Conservation (phyloP, 1,140 invertebrate species). For the Caligus rogercresseyi region DNA sequence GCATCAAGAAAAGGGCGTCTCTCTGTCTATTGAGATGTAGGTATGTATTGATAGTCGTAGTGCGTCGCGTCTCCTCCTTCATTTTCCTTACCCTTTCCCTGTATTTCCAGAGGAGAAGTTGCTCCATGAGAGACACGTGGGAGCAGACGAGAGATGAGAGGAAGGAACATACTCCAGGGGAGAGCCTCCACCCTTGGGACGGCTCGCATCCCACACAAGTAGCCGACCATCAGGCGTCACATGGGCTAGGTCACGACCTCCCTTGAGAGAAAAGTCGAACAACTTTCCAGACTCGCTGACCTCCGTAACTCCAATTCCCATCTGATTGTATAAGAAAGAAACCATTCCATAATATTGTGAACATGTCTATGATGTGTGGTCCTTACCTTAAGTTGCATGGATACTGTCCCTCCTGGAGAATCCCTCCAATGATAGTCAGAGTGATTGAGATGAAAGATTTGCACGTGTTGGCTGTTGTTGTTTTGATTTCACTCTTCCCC, state of each 20-base stretch:
- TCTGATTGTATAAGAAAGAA: background rate
- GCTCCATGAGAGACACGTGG: background rate
- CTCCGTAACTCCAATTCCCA: background rate
- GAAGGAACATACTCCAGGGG: background rate
- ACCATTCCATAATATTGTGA: background rate
- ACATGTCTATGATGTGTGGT: background rate
- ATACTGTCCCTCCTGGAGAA: background rate
- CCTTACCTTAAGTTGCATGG: background rate
- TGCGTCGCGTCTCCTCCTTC: no score
- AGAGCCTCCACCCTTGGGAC: background rate
- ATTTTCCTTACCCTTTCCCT: no score
- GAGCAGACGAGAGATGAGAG: background rate
- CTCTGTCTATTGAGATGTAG: no score
- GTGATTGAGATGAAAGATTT: background rate
- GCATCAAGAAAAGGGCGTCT: no score
- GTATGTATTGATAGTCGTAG: no score
- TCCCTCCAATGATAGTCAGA: background rate
- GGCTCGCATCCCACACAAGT: background rate
- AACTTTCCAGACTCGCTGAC: background rate
- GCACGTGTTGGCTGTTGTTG: background rate
- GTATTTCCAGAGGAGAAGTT: no score
- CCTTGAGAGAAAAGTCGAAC: background rate
- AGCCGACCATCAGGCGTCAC: constrained; percentile 7
- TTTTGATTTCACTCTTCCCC: no score
- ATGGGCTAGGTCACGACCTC: background rate